These are phyloP conservation scores for Timandra comae DNA, from an alignment of 2,888 invertebrate genomes.

Conservation along the genomic window DNA sequence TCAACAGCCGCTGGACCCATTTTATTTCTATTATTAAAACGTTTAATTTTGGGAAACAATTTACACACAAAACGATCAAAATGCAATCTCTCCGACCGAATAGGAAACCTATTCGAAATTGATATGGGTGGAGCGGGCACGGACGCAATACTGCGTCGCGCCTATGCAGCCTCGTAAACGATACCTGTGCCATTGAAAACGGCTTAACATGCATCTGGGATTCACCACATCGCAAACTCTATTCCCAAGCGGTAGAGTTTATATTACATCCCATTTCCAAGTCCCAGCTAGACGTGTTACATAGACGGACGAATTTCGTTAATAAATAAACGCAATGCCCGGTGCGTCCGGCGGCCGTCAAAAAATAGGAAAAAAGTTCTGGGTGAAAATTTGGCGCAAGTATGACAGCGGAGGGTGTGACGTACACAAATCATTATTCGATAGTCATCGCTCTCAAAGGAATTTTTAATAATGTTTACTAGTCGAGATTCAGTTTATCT, in stretches of 20 bases:
- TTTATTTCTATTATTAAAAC: slow-evolving; percentile 73
- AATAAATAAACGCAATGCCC: slow-evolving; percentile 73
- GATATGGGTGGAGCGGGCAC: slow-evolving; percentile 72
- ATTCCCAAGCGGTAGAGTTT: slow-evolving; percentile 29
- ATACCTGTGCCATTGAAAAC: slow-evolving; percentile 37
- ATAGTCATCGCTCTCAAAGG: slow-evolving; percentile 63
- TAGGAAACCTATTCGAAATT: slow-evolving; percentile 75
- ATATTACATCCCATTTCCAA: slow-evolving; percentile 20
- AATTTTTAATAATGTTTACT: slow-evolving; percentile 70
- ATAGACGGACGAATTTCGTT: slow-evolving; percentile 70
- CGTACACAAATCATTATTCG: slow-evolving; percentile 68
- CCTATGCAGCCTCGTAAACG: slow-evolving; percentile 71
- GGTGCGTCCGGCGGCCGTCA: slow-evolving; percentile 52
- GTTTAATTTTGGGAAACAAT: slow-evolving; percentile 74
- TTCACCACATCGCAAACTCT: slow-evolving; percentile 33
- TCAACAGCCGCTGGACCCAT: slow-evolving; percentile 49
- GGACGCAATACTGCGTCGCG: slow-evolving; percentile 60
- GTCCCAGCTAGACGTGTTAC: slow-evolving; percentile 45
- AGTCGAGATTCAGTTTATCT: slow-evolving; percentile 49
- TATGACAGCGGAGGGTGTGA: slow-evolving; percentile 64
- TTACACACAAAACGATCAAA: slow-evolving; percentile 73
- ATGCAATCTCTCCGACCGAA: slow-evolving; percentile 68
- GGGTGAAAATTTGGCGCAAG: slow-evolving; percentile 68
- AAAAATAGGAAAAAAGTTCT: slow-evolving; percentile 59
- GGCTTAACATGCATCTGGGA: slow-evolving; percentile 26